Conservation (phyloP, 2,888 invertebrate genomes). For the Tetrapedia diversipes region DNA sequence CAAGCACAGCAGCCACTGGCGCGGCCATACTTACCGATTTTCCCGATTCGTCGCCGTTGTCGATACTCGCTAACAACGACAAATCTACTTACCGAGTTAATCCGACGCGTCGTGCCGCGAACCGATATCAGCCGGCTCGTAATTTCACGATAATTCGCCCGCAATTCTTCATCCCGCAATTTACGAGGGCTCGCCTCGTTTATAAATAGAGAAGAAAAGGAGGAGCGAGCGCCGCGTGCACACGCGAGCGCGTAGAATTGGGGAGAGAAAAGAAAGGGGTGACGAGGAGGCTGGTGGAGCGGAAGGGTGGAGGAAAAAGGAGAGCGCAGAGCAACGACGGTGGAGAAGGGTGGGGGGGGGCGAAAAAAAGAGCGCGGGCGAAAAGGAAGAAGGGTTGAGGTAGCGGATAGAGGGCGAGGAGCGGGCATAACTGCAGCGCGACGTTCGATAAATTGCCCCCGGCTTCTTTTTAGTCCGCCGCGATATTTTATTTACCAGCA, state of each 20-base stretch:
- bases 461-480: conserved; percentile 63
- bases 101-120: conserved; percentile 27
- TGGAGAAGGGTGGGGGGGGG: conserved; percentile 17
- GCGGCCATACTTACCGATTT: background rate
- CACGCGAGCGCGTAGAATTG: background rate
- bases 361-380: background rate
- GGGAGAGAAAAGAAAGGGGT: background rate
- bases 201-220: conserved; percentile 2
- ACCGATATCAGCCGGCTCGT: conserved; percentile 38
- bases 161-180: conserved; percentile 69
- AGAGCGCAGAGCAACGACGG: conserved; percentile 6
- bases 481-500: conserved; percentile 73
- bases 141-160: conserved; percentile 72
- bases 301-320: background rate
- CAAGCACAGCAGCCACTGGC: background rate
- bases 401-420: conserved; percentile 6
- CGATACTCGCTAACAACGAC: conserved; percentile 48
- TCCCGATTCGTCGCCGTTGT: conserved; percentile 27
- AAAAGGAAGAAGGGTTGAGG: conserved; percentile 4
- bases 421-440: conserved; percentile 57
- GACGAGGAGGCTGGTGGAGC: conserved; percentile 22
- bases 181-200: conserved; percentile 60
- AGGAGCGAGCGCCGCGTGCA: background rate
- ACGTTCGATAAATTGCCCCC: conserved; percentile 71
- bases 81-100: conserved; percentile 45